Base-by-base conservation (phyloP, 2,113 vertebrate genomes). In the Gymnobelideus leadbeateri region DNA sequence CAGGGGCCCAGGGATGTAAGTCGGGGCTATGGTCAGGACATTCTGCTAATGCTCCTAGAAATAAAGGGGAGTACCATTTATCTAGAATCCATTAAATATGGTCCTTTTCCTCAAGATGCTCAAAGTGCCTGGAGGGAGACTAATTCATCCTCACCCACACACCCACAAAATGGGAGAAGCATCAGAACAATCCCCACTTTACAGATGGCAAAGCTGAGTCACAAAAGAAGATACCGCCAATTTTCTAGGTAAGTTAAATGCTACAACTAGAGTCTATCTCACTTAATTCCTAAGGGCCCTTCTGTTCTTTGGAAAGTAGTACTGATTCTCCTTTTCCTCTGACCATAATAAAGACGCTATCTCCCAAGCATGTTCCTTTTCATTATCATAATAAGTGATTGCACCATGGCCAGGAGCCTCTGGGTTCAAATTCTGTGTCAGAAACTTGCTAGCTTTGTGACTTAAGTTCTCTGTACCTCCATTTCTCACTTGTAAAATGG, bases 1-100 rank as follows among this genome's bases (percentile, higher is more conserved):
- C 99, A 0, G 99, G 99, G 49, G 97, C 98, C 99, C 99, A 99
- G 50, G 96, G 97, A 96, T 99, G 98, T 77, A 99, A 98, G 61
- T 99, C 99, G 0, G 98, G 98, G 96, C 99, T 99, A 95, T 98
- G 98, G 89, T 99, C 99, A 19, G 99, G 99, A 96, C 99, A 99
- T 2, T 95, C 3, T 0, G 91, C 9, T 24, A 57, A 91, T 92
- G 91, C 97, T 97, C 95, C 95, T 95, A 93, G 95, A 93, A 49
- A 51, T 0, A 91, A 21, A 96, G 49, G 50, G 25, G 26, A 16
- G 57, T 95, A 28, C 25, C 47, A 51, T 50, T 84, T 25, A 50
- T 90, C 89, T 46, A 89, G 28, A 47, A 47, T 47, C 25, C 89
- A 89, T 49, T 26, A 43, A 43, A 89, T 43, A 43, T 21, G 37